Conservation (phyloP, 2,113 vertebrate genomes). For the Amphiprion ocellaris region DNA sequence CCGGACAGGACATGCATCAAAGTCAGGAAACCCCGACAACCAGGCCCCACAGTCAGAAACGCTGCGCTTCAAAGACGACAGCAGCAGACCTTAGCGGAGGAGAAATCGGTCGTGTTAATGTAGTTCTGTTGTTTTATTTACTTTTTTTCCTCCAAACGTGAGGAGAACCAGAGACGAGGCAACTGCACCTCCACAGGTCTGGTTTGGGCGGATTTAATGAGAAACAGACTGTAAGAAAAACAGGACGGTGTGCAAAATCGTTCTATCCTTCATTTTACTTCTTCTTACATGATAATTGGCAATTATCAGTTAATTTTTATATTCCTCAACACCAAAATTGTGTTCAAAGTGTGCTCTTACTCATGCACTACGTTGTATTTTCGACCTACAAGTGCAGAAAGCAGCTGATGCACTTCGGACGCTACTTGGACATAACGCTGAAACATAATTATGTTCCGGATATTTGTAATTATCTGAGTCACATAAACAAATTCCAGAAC, state of each 20-base stretch:
- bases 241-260: not conserved
- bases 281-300: not conserved
- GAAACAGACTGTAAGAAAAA: constrained; percentile 38
- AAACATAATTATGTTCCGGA: no score
- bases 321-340: no score
- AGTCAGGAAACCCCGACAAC: constrained; percentile 63
- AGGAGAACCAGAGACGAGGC: constrained; percentile 45
- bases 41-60: constrained; percentile 47
- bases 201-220: constrained; percentile 44
- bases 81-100: constrained; percentile 55
- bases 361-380: no score
- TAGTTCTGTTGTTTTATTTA: constrained; percentile 7
- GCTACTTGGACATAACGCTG: no score
- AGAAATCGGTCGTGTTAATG: constrained; percentile 51
- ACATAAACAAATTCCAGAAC: no score
- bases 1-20: constrained; percentile 59
- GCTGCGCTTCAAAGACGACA: constrained; percentile 60
- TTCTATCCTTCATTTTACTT: not conserved
- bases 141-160: constrained; percentile 26
- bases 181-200: constrained; percentile 21
- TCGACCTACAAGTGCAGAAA: no score
- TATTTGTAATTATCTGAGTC: no score
- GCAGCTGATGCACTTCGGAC: no score
- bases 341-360: no score
- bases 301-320: no score